These are phyloP conservation scores for Onthophagus sagittarius DNA, from an alignment of 2,888 invertebrate species.

Conservation along the genomic window DNA sequence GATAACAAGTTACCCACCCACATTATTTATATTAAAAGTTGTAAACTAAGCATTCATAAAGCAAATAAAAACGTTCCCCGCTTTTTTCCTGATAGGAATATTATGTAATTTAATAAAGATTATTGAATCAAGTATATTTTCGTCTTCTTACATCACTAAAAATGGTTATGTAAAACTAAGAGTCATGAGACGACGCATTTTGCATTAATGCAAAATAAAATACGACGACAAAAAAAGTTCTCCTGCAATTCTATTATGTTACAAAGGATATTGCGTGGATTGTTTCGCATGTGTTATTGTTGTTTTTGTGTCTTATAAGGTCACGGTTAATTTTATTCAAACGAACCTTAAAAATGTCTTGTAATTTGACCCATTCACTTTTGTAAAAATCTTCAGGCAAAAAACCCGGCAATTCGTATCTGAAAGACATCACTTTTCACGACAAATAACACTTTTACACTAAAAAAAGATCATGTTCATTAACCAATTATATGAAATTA, in stretches of 20 bases:
- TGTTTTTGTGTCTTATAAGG: neutral
- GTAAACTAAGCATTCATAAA: too few relatives aligned
- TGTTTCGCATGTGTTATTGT: neutral
- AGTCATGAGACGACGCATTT: too few relatives aligned
- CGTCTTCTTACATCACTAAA: too few relatives aligned
- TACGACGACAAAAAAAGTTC: neutral
- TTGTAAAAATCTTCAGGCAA: conserved; percentile 40
- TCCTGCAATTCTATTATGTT: neutral
- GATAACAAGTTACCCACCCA: too few relatives aligned
- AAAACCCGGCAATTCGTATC: conserved; percentile 43
- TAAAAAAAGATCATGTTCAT: neutral
- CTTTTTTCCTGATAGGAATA: too few relatives aligned
- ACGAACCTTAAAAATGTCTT: conserved; percentile 41
- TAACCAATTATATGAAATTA: neutral
- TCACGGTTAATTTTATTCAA: neutral
- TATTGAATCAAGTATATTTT: too few relatives aligned
- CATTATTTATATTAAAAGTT: too few relatives aligned
- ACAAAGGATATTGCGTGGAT: conserved; percentile 5
- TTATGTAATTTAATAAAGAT: too few relatives aligned
- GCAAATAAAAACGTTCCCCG: too few relatives aligned
- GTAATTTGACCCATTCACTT: conserved; percentile 42
- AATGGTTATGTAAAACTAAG: too few relatives aligned
- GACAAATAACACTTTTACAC: neutral
- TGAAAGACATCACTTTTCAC: conserved; percentile 23
- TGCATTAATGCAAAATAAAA: too few relatives aligned